These are phyloP conservation scores for Meghimatium bilineatum DNA, from an alignment of 2,888 invertebrate species.

Conservation along the genomic window DNA sequence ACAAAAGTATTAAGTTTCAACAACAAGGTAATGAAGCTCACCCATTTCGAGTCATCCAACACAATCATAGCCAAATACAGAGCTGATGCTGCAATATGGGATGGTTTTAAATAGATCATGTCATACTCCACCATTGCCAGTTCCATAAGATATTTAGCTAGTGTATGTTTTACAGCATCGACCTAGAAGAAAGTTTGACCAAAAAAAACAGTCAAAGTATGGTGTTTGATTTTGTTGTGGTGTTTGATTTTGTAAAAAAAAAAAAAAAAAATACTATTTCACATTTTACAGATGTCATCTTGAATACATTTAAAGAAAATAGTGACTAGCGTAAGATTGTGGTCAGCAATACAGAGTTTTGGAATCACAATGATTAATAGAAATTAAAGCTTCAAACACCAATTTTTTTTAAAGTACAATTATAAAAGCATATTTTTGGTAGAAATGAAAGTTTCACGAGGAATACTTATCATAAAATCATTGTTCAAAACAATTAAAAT, in stretches of 20 bases:
- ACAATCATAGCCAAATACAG: constrained; percentile 84
- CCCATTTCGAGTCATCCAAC: constrained; percentile 72
- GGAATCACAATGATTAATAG: no score
- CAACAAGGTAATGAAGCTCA: constrained; percentile 54
- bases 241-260: not conserved
- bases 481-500: no score
- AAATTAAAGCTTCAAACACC: no score
- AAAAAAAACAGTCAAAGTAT: not conserved
- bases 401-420: no score
- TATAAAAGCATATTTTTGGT: no score
- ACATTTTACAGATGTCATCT: no score
- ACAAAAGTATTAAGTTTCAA: not conserved
- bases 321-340: no score
- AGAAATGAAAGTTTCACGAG: no score
- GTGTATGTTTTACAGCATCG: constrained; percentile 83
- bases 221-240: not conserved
- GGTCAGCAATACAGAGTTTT: no score
- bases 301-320: no score
- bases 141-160: constrained; percentile 95
- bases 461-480: no score
- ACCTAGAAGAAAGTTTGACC: constrained; percentile 80
- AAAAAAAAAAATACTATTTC: not conserved
- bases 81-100: constrained; percentile 88
- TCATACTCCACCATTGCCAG: constrained; percentile 88
- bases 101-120: constrained; percentile 86